Percentiles rank a stretch among this genome's conserved stretches.
Conservation (phyloP, 2,113 vertebrate genomes). For the Serranochromis macrocephalus region DNA sequence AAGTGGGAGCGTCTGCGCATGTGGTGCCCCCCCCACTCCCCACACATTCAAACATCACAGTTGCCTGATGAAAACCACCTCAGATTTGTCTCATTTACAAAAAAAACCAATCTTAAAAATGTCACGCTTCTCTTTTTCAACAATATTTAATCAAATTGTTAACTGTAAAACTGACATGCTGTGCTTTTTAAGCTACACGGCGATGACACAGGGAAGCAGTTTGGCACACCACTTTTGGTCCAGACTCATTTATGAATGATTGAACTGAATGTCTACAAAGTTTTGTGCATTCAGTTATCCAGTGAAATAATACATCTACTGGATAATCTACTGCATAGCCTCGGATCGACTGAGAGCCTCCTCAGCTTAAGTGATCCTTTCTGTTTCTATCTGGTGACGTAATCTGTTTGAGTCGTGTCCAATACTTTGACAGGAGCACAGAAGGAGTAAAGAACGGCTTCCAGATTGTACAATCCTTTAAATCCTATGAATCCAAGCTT, state of each 20-base stretch:
- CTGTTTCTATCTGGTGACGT: neutral
- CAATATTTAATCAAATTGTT: neutral
- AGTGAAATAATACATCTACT: neutral
- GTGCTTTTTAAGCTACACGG: neutral
- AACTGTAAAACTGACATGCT: neutral
- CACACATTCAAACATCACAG: neutral
- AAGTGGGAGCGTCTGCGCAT: neutral
- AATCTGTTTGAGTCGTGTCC: neutral
- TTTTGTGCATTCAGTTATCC: neutral
- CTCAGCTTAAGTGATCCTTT: neutral
- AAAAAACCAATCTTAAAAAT: neutral
- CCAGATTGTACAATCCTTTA: neutral
- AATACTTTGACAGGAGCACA: neutral
- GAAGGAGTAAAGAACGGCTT: neutral
- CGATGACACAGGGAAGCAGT: neutral
- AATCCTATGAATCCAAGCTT: neutral
- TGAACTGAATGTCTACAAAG: neutral
- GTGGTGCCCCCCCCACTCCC: neutral
- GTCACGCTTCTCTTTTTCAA: neutral
- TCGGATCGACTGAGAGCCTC: neutral
- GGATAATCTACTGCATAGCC: neutral
- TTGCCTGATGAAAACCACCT: slow-evolving; percentile 1
- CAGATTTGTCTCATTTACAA: neutral
- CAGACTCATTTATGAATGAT: neutral
- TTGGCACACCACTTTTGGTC: neutral